Base-by-base conservation (phyloP, 2,888 invertebrate genomes). In the Calephelis perditalis region DNA sequence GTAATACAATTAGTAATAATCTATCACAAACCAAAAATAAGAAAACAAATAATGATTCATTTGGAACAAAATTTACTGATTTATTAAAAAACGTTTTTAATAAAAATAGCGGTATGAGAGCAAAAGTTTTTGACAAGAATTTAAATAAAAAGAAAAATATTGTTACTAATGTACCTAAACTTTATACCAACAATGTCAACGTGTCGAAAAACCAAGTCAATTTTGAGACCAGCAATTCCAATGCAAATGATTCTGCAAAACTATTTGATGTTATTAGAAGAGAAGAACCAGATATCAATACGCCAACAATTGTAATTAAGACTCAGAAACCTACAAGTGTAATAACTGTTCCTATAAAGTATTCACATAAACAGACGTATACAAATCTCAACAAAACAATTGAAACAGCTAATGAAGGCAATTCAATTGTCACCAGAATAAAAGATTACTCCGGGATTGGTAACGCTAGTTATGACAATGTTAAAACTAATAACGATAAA, bases 291-390 rank as follows among this genome's bases (percentile, higher is more conserved):
- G 35, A 35, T 35, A 6, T 52, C 10, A 10, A 11, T 35, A 35
- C 52, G 15, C 26, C 0, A 1, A 5, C 35, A 52, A 52, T 11
- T 35, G 5, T 11, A 52, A 52, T 35, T 52, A 5, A 26, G 11
- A 6, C 35, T 35, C 11, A 52, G 26, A 35, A 52, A 52, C 11
- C 52, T 6, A 35, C 1, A 52, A 52, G 26, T 52, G 7, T 35
- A 11, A 10, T 10, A 6, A 26, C 10, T 9, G 6, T 52, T 52
- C 52, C 52, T 5, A 26, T 52, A 11, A 11, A 26, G 26, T 52
- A 52, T 52, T 52, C 52, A 35, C 26, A 52, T 52, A 52, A 52
- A 35, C 52, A 52, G 6, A 52, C 15, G 10, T 52, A 52, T 11
- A 52, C 52, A 11, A 35, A 35, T 52, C 10, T 26, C 5, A 52